Evolutionary conservation across 1,140 invertebrate species (phyloP).

Genomic region (Harpegnathos saltator): DNA sequence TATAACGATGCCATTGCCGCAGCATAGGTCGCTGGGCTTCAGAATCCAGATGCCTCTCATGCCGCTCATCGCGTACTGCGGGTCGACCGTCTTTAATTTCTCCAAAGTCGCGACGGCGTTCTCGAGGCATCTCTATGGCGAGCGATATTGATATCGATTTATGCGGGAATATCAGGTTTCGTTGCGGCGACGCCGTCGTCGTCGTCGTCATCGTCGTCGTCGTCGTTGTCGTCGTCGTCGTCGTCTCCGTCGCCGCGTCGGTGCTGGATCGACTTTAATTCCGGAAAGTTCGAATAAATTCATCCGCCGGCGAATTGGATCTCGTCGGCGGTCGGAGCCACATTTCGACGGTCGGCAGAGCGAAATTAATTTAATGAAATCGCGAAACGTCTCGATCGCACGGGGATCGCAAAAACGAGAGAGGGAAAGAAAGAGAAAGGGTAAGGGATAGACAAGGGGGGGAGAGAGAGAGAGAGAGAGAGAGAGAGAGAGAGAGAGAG

Average conservation of each 20-base stretch:
- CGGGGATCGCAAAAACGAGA: too few species aligned
- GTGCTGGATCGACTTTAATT: conserved; percentile 51
- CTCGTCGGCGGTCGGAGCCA: background rate
- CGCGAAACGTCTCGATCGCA: conserved; percentile 31
- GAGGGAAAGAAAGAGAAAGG: conserved; percentile 7
- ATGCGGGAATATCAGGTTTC: conserved; percentile 22
- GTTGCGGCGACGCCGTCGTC: background rate
- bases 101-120: conserved; percentile 85
- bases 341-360: conserved; percentile 36
- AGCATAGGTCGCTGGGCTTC: conserved; percentile 94
- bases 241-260: background rate
- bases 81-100: conserved; percentile 88
- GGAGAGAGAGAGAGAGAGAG: conserved; percentile 5
- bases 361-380: conserved; percentile 62
- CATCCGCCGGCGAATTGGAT: conserved; percentile 45
- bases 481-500: background rate
- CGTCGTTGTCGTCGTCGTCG: conserved; percentile 1
- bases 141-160: conserved; percentile 60
- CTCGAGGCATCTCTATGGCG: conserved; percentile 54
- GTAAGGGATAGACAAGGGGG: background rate
- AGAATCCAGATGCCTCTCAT: conserved; percentile 96
- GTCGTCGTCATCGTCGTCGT: background rate
- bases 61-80: conserved; percentile 91
- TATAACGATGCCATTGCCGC: conserved; percentile 93
- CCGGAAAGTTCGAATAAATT: conserved; percentile 60